These are phyloP conservation scores for Calcarius lapponicus DNA, from an alignment of 2,797 vertebrate genomes.

Conservation along the genomic window DNA sequence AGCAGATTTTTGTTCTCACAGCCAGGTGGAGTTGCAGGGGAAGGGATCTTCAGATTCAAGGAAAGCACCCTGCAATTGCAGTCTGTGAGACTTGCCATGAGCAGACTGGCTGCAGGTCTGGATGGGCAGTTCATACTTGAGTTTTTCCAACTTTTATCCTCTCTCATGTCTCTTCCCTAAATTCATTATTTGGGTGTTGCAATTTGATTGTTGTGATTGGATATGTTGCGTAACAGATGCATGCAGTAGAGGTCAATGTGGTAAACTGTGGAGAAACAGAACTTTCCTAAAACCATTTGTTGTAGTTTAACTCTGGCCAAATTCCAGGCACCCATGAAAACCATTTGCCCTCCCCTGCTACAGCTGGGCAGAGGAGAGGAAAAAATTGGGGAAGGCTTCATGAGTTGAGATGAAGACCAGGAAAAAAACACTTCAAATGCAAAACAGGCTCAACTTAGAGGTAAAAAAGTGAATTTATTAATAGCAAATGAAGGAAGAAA, in stretches of 20 bases:
- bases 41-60: neutral
- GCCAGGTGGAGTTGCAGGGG: neutral
- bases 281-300: neutral
- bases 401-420: accelerated
- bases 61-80: neutral
- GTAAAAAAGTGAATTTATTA: neutral
- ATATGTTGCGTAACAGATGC: accelerated
- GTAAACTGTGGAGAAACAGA: neutral
- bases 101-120: neutral
- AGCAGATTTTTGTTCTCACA: neutral
- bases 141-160: neutral
- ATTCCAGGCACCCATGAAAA: neutral
- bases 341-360: neutral
- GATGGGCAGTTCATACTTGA: neutral
- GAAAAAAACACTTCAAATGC: neutral
- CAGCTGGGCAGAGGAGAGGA: neutral
- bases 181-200: neutral
- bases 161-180: neutral
- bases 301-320: no score
- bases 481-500: neutral
- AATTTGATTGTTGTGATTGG: neutral
- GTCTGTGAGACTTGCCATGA: neutral
- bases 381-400: neutral
- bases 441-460: neutral
- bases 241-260: accelerated